Evolutionary conservation across 2,797 vertebrate species (phyloP), one percentile per base, ranked within the genome.

Genomic region (Phylloscopus collybita): DNA sequence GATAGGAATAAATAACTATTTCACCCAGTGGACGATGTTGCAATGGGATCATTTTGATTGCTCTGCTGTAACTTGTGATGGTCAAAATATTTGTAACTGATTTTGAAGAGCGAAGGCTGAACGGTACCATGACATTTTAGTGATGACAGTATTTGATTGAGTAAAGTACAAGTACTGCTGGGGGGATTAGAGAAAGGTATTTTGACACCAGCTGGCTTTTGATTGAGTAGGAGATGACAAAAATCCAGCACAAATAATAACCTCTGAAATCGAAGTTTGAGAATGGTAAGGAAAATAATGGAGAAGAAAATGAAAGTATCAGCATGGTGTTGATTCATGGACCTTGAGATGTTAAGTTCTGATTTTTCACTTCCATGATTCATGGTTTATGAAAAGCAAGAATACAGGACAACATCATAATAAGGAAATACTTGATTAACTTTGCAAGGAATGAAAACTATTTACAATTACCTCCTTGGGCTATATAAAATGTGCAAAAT

Each of bases 1-100:
- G 3, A 25, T 3, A 44, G 2, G 32, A 80, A n/a, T 36, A 36
- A 86, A 49, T 15, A 62, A 54, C n/a, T 44, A 4, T 72, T 74
- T 80, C 32, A 82, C 22, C 38, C 25, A 50, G 1, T 8, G 22
- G 20, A 32, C 50, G 22, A 8, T 0, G 0, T 3, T 49, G 30
- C 27, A 67, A 19, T 54, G 20, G 23, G 25, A 59, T 59, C 11
- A 5, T 34, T 70, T 13, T 59, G 53, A 67, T 17, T 49, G 22
- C 13, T 74, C 7, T 21, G 27, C 23, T 40, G 5, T 20, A 32
- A n/a, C 5, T 16, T 21, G 36, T 10, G 13, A 3, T 23, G 26
- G n/a, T 22, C 18, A 80, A 75, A 91, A 59, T 64, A 50, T 82
- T 57, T 59, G 26, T 57, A 75, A 79, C 9, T 54, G 16, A 25